phyloP scores from a whole-genome alignment of 2,888 invertebrate genomes.

The Chrysina gloriosa region DNA sequence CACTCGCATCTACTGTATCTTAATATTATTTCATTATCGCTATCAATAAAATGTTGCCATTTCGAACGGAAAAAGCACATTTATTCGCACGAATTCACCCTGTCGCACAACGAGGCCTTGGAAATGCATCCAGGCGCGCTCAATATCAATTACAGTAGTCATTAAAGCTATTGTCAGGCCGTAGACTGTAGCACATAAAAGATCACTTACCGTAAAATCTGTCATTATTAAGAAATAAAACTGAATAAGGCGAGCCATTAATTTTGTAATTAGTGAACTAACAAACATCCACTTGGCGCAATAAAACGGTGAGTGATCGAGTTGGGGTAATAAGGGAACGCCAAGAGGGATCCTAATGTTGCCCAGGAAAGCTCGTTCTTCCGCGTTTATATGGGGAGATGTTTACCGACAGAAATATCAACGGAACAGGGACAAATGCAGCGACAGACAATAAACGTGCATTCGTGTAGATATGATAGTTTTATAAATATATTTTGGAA shows the following conservation, averaged over 20 bases:
- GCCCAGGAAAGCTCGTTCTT: neutral
- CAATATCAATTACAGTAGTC: constrained; percentile 19
- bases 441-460: neutral
- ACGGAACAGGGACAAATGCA: neutral
- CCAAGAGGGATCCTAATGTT: neutral
- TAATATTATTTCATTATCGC: too few relatives aligned
- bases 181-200: constrained; percentile 25
- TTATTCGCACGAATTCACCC: neutral
- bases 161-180: constrained; percentile 15
- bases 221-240: constrained; percentile 36
- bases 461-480: neutral
- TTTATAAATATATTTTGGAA: too few relatives aligned
- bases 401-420: constrained; percentile 1
- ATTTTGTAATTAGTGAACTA: constrained; percentile 32
- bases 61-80: neutral
- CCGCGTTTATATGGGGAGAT: constrained; percentile 9
- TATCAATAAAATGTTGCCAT: too few relatives aligned
- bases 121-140: neutral
- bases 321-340: constrained; percentile 21
- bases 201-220: constrained; percentile 33
- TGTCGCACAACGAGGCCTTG: neutral
- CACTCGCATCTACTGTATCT: too few relatives aligned
- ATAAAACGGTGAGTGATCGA: constrained; percentile 30
- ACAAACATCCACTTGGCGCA: constrained; percentile 32
- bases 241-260: constrained; percentile 31